Conservation (phyloP, 2,113 vertebrate genomes). For the Butorides virescens region DNA sequence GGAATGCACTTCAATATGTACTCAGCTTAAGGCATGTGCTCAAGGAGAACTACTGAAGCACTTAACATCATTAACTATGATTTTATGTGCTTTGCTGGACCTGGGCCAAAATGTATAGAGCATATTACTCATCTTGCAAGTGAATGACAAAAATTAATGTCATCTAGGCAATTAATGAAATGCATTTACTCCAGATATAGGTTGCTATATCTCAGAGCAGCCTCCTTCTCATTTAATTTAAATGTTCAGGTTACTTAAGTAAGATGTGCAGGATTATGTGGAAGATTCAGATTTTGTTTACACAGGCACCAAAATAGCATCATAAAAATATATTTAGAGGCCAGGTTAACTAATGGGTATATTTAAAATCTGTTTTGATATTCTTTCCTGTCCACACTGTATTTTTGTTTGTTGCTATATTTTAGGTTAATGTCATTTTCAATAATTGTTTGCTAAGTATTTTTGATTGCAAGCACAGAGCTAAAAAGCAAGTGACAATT, state of each 20-base stretch:
- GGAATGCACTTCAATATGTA: not conserved
- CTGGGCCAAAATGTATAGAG: not conserved
- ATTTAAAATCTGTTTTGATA: not conserved
- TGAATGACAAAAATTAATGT: constrained; percentile 22
- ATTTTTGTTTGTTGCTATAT: not conserved
- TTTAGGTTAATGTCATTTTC: not conserved
- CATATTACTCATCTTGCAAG: not conserved
- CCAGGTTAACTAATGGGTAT: not conserved
- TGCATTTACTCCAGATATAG: constrained; percentile 2
- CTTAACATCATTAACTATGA: constrained; percentile 27
- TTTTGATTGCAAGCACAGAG: not conserved
- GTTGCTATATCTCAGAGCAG: not conserved
- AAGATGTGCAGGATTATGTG: not conserved
- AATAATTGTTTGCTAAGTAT: not conserved
- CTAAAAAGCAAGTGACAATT: not conserved
- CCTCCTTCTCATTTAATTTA: not conserved
- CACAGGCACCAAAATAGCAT: not conserved
- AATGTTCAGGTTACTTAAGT: not conserved
- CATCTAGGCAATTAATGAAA: constrained; percentile 38
- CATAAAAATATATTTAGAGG: not conserved
- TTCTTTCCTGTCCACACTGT: not conserved
- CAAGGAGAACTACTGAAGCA: constrained; percentile 1
- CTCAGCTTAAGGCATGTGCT: constrained; percentile 1
- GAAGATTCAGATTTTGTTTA: not conserved
- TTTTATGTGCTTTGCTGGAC: constrained; percentile 30